These are phyloP conservation scores for Andrena bicolor DNA, from an alignment of 2,888 invertebrate species.

Conservation along the genomic window DNA sequence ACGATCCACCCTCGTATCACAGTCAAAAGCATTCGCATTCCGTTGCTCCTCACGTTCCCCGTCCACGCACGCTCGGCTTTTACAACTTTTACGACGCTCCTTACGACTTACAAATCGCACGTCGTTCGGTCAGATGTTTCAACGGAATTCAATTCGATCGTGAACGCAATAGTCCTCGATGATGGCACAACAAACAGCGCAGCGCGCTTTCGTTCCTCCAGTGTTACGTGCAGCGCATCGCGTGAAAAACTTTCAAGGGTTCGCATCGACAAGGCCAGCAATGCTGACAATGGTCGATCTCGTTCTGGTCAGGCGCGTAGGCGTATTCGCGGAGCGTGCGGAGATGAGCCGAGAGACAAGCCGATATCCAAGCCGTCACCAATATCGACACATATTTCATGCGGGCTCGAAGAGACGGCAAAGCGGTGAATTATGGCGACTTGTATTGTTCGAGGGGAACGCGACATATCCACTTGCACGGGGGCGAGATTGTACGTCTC, in stretches of 20 bases:
- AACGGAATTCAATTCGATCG: neutral
- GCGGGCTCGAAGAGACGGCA: conserved; percentile 34
- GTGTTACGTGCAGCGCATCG: neutral
- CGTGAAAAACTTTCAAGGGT: neutral
- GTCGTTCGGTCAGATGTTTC: conserved; percentile 1
- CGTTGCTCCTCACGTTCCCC: neutral
- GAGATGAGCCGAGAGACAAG: conserved; percentile 40
- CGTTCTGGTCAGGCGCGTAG: neutral
- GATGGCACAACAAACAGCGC: neutral
- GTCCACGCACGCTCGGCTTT: conserved; percentile 1
- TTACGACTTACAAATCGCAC: neutral
- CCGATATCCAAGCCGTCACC: conserved; percentile 46
- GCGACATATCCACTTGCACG: conserved; percentile 39
- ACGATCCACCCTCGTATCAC: conserved; percentile 72
- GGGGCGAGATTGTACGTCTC: conserved; percentile 35
- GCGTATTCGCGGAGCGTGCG: neutral
- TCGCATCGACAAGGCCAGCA: neutral
- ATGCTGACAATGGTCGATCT: neutral
- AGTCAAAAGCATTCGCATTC: conserved; percentile 63
- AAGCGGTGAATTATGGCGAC: conserved; percentile 53
- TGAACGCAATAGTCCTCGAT: too few relatives aligned
- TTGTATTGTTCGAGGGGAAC: conserved; percentile 53
- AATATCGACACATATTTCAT: conserved; percentile 59
- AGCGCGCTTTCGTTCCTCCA: neutral
- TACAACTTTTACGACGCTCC: neutral